Percentiles rank a stretch among this genome's conserved stretches.
These are phyloP conservation scores for Cheumatopsyche charites DNA, from an alignment of 1,140 invertebrate species.

Conservation along the genomic window DNA sequence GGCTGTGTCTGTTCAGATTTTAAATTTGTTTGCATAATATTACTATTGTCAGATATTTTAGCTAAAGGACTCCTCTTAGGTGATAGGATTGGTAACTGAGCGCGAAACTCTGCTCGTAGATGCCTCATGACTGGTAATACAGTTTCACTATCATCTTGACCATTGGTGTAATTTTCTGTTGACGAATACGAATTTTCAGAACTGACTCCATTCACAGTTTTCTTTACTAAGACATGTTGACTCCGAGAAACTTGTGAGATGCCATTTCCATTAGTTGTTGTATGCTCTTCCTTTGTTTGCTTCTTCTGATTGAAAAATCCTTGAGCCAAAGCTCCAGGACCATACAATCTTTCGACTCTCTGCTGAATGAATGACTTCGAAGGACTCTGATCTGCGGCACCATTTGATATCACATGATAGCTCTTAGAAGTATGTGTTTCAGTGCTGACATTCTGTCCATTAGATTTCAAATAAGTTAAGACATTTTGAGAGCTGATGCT, in stretches of 20 bases:
- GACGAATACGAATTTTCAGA: slow-evolving; percentile 52
- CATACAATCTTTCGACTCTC: slow-evolving; percentile 84
- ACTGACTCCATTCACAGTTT: slow-evolving; percentile 51
- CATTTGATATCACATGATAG: slow-evolving; percentile 41
- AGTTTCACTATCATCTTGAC: slow-evolving; percentile 52
- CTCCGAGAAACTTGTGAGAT: slow-evolving; percentile 29
- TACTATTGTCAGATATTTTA: slow-evolving; percentile 51
- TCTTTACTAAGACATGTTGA: slow-evolving; percentile 24
- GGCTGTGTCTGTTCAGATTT: slow-evolving; percentile 49
- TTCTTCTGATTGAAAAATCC: slow-evolving; percentile 77
- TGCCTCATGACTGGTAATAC: slow-evolving; percentile 77
- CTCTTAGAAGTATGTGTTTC: slow-evolving; percentile 49
- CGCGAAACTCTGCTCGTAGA: slow-evolving; percentile 81
- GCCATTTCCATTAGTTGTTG: slow-evolving; percentile 46
- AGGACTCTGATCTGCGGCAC: slow-evolving; percentile 56
- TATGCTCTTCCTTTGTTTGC: slow-evolving; percentile 54
- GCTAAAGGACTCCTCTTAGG: slow-evolving; percentile 61
- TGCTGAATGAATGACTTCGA: slow-evolving; percentile 87
- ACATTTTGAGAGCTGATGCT: slow-evolving; percentile 57
- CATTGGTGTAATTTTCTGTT: slow-evolving; percentile 44
- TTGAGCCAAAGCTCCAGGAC: slow-evolving; percentile 81
- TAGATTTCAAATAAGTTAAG: slow-evolving; percentile 56
- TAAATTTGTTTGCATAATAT: slow-evolving; percentile 33
- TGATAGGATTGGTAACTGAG: slow-evolving; percentile 76
- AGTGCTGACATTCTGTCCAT: slow-evolving; percentile 56